Evolutionary conservation across 35 echinoderm and acorn worm genomes (phyloP).

Genomic region (Patiria miniata): DNA sequence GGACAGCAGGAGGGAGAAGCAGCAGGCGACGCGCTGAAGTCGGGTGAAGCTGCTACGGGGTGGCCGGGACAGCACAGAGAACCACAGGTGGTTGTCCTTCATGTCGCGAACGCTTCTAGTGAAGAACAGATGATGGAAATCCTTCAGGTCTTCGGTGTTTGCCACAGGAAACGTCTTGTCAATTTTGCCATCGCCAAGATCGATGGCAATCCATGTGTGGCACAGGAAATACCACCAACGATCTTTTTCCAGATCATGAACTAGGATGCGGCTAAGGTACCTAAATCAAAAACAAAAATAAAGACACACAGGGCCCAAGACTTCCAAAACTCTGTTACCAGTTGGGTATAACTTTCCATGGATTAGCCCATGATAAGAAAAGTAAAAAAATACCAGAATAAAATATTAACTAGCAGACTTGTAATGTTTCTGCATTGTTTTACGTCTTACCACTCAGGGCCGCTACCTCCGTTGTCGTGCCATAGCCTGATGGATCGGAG

Average conservation of each 20-base stretch:
- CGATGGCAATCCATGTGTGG: constrained; percentile 85
- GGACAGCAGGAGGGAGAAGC: constrained; percentile 67
- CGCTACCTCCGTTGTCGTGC: constrained; percentile 85
- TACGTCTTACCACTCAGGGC: constrained; percentile 68
- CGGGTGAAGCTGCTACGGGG: constrained; percentile 82
- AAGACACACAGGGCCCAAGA: neutral
- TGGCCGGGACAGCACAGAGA: constrained; percentile 71
- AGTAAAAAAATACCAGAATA: too few species aligned
- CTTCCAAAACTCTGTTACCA: too few species aligned
- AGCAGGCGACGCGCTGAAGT: constrained; percentile 84
- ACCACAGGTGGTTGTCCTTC: constrained; percentile 92
- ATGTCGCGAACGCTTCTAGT: constrained; percentile 69
- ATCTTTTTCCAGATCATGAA: constrained; percentile 85
- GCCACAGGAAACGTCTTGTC: constrained; percentile 69
- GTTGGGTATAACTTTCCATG: too few species aligned
- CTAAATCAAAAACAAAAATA: constrained; percentile 53
- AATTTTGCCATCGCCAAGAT: constrained; percentile 48
- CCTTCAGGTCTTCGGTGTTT: constrained; percentile 60
- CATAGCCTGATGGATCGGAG: constrained; percentile 73
- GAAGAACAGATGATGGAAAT: constrained; percentile 79
- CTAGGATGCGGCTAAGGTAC: constrained; percentile 82
- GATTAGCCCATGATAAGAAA: too few species aligned
- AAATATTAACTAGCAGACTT: too few species aligned
- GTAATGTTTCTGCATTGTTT: too few species aligned
- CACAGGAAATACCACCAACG: constrained; percentile 95